Evolutionary conservation across 2,888 invertebrate species (phyloP), one percentile per base, ranked within the genome.

Genomic region (Cyaniris semiargus): DNA sequence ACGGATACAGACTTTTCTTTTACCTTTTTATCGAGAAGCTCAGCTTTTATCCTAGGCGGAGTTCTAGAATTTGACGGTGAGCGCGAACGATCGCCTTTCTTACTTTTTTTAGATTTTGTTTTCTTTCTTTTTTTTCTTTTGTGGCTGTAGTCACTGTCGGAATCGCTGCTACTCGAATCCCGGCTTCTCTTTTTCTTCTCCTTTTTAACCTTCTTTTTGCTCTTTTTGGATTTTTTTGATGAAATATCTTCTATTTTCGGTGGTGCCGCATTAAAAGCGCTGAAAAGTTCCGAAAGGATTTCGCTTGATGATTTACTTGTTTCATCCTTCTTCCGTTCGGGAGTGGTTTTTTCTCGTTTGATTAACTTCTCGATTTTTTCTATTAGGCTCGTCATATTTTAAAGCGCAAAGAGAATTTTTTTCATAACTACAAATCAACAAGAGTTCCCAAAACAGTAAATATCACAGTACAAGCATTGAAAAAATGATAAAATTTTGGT

Each of bases 281-380:
- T 94, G 84, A 98, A 97, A 0, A 98, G 91, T 89, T 98, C 98
- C 0, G 97, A 96, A 27, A 98, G 93, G 83, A 98, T 97, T 89
- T 98, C 97, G 86, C 95, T 96, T 0, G 97, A 97, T 8, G 96
- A 96, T 86, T 97, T 97, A 56, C 93, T 86, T 13, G 89, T 86
- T 78, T 93, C 93, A 81, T 90, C 90, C 84, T 92, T 92, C 79
- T 84, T 85, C 60, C 89, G 87, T 53, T 93, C 93, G 8, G 94
- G 94, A 56, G 93, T 91, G 1, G 91, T 89, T 80, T 91, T 92
- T 81, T 94, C 94, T 79, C 91, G 86, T 83, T 94, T 94, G 15
- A 94, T 94, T 78, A 94, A 82, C 80, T 88, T 84, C 81, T 91
- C 93, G 81, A 93, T 92, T 86, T 92, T 93, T 81, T 92, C 83